phyloP scores from a whole-genome alignment of 2,888 invertebrate genomes.

The Mongoloraphidia duomilia region DNA sequence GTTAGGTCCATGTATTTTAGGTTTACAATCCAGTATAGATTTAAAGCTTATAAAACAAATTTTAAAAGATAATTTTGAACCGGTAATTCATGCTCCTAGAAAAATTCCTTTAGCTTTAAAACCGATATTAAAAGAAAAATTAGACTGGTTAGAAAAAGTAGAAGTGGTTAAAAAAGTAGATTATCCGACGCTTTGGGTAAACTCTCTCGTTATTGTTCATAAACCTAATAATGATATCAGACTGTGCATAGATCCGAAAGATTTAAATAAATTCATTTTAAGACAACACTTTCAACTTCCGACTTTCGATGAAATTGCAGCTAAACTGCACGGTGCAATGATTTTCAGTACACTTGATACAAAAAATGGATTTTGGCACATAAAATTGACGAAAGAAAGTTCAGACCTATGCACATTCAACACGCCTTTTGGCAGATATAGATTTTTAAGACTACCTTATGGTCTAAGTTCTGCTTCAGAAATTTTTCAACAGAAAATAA shows the following conservation, averaged over 20 bases:
- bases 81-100: conserved; percentile 7
- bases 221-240: not conserved
- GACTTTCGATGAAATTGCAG: not conserved
- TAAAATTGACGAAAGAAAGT: conserved; percentile 6
- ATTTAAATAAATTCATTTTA: not conserved
- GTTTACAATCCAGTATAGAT: conserved; percentile 5
- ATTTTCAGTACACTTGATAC: not conserved
- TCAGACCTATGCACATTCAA: not conserved
- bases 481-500: too few relatives aligned
- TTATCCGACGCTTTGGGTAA: not conserved
- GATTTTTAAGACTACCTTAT: not conserved
- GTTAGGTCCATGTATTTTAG: conserved; percentile 6
- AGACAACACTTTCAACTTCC: not conserved
- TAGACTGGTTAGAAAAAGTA: conserved; percentile 8
- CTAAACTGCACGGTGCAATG: not conserved
- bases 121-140: conserved; percentile 10
- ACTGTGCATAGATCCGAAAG: not conserved
- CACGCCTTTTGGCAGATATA: not conserved
- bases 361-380: not conserved
- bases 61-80: conserved; percentile 11
- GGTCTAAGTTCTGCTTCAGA: not conserved
- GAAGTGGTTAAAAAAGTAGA: conserved; percentile 11
- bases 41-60: conserved; percentile 9
- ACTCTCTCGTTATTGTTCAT: not conserved
- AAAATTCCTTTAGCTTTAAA: conserved; percentile 10